These are phyloP conservation scores for Pocota personata DNA, from an alignment of 2,888 invertebrate species.

Conservation along the genomic window DNA sequence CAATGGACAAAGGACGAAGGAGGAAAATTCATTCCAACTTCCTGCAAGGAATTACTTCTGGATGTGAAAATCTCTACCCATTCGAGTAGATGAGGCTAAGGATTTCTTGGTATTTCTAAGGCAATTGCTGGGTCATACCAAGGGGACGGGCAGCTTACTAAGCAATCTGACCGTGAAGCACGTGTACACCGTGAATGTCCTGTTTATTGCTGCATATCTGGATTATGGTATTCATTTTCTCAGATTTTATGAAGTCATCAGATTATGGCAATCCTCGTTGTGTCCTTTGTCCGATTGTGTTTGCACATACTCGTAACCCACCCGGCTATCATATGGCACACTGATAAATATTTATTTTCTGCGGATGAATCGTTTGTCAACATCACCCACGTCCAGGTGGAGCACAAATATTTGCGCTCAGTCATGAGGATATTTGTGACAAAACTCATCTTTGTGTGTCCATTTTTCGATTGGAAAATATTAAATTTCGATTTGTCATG, in stretches of 20 bases:
- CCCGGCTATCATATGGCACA: not conserved
- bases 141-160: not conserved
- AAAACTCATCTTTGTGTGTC: not conserved
- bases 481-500: not conserved
- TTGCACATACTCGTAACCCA: not conserved
- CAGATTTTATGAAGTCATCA: conserved; percentile 44
- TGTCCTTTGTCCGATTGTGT: not conserved
- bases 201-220: conserved; percentile 47
- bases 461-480: not conserved
- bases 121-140: not conserved
- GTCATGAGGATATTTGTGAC: not conserved
- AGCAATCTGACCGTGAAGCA: conserved; percentile 41
- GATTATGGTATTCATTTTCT: conserved; percentile 48
- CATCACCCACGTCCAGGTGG: not conserved
- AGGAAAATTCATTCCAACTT: conserved; percentile 50
- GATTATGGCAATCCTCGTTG: conserved; percentile 26
- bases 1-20: conserved; percentile 30
- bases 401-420: conserved; percentile 1
- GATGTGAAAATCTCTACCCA: conserved; percentile 18
- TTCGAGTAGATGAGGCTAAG: not conserved
- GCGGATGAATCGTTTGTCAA: not conserved
- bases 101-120: conserved; percentile 1
- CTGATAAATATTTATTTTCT: conserved; percentile 6
- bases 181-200: conserved; percentile 42
- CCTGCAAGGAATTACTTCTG: conserved; percentile 49